Evolutionary conservation across 2,113 vertebrate genomes (phyloP).

Genomic region (Zapus hudsonius): DNA sequence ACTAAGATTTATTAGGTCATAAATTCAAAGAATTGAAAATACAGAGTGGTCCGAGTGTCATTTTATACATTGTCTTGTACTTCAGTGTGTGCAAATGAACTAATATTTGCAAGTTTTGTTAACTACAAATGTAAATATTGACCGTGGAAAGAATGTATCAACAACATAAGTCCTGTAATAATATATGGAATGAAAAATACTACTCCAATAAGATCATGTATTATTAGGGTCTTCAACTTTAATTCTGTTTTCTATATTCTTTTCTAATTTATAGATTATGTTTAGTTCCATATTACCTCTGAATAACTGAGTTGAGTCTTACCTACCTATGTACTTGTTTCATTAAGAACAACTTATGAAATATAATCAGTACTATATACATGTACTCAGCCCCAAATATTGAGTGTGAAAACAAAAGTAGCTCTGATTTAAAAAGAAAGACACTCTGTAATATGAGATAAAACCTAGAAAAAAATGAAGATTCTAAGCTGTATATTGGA

Average conservation of each 20-base stretch:
- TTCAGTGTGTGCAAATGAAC: background rate
- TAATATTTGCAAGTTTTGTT: background rate
- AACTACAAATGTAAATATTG: background rate
- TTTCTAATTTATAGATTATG: background rate
- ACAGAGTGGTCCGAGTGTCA: background rate
- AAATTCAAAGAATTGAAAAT: background rate
- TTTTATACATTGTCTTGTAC: background rate
- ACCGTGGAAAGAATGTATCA: background rate
- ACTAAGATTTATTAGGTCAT: background rate
- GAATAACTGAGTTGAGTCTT: background rate
- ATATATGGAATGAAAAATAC: background rate
- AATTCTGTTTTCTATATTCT: constrained; percentile 7
- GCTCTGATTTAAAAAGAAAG: background rate
- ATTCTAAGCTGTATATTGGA: background rate
- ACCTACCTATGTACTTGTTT: background rate
- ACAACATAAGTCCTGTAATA: background rate
- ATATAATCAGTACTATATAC: no score
- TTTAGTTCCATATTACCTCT: background rate
- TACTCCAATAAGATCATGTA: background rate
- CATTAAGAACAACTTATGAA: background rate
- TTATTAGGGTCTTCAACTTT: background rate
- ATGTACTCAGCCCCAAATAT: background rate
- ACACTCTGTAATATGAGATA: background rate
- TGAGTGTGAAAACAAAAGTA: background rate
- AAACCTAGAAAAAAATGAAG: constrained; percentile 2